phyloP scores from a whole-genome alignment of 1,140 invertebrate species.

The Pseudomyrmex dendroicus region DNA sequence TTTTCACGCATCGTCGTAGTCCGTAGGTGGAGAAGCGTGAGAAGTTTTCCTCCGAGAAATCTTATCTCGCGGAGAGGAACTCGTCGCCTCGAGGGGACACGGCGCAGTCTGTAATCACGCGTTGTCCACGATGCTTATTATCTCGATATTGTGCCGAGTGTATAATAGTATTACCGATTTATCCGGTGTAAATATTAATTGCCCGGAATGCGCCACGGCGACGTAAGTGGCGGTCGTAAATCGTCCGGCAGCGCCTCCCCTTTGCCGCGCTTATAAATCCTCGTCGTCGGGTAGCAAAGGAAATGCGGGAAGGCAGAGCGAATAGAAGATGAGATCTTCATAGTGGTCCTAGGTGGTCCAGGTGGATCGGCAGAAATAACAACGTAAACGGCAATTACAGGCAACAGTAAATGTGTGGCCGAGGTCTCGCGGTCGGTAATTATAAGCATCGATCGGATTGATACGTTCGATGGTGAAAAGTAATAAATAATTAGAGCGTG shows the following conservation, averaged over 20 bases:
- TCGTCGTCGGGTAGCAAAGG: slow-evolving; percentile 24
- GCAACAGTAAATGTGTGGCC: slow-evolving; percentile 13
- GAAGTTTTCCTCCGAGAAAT: slow-evolving; percentile 57
- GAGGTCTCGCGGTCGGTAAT: not conserved
- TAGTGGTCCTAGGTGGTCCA: slow-evolving; percentile 63
- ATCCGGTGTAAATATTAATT: slow-evolving; percentile 72
- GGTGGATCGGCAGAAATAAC: slow-evolving; percentile 7
- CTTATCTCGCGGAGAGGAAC: slow-evolving; percentile 56
- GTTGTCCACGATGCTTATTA: slow-evolving; percentile 66
- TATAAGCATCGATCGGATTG: not conserved
- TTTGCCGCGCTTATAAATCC: slow-evolving; percentile 63
- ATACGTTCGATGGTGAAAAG: not conserved
- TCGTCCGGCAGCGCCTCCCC: slow-evolving; percentile 47
- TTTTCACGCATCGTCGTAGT: slow-evolving; percentile 10
- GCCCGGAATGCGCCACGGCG: slow-evolving; percentile 56
- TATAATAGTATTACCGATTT: slow-evolving; percentile 70
- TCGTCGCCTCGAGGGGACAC: slow-evolving; percentile 55
- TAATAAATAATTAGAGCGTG: not conserved
- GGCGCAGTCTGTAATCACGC: slow-evolving; percentile 64
- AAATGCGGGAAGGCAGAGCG: not conserved
- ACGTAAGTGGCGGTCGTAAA: slow-evolving; percentile 67
- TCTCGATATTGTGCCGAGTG: slow-evolving; percentile 68
- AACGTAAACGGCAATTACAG: slow-evolving; percentile 26
- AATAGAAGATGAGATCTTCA: slow-evolving; percentile 36
- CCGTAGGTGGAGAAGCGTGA: slow-evolving; percentile 37